A percentile compares a stretch with the other conserved stretches of the same genome.
Conservation (phyloP, 2,113 vertebrate genomes). For the Manacus vitellinus region DNA sequence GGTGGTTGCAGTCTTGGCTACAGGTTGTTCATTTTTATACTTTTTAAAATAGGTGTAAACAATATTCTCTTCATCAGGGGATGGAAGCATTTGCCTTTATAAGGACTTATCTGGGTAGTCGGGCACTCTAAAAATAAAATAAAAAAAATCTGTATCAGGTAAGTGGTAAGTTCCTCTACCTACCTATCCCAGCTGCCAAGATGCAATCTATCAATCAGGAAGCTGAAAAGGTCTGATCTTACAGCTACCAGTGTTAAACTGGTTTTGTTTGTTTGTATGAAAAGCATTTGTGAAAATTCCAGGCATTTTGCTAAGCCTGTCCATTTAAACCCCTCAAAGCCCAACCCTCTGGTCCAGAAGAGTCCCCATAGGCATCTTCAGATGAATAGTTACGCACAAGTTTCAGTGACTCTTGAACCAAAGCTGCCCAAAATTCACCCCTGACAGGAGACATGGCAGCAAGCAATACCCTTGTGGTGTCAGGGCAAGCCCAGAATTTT, state of each 20-base stretch:
- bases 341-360: neutral
- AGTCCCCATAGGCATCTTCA: neutral
- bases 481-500: neutral
- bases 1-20: slow-evolving; percentile 73
- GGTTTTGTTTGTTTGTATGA: neutral
- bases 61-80: slow-evolving; percentile 78
- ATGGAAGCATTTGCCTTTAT: slow-evolving; percentile 81
- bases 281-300: neutral
- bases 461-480: neutral
- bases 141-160: neutral
- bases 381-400: neutral
- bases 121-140: slow-evolving; percentile 75
- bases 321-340: neutral
- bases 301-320: neutral
- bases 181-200: neutral
- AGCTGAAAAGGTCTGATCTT: neutral
- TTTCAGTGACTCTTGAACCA: neutral
- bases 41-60: slow-evolving; percentile 75
- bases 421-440: neutral
- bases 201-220: neutral
- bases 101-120: slow-evolving; percentile 74
- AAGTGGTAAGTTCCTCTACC: neutral
- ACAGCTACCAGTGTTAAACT: neutral
- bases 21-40: slow-evolving; percentile 56
- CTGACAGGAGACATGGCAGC: neutral